Evolutionary conservation across 2,113 vertebrate genomes (phyloP), one percentile per base, ranked within the genome.

Genomic region (Todiramphus chloris): DNA sequence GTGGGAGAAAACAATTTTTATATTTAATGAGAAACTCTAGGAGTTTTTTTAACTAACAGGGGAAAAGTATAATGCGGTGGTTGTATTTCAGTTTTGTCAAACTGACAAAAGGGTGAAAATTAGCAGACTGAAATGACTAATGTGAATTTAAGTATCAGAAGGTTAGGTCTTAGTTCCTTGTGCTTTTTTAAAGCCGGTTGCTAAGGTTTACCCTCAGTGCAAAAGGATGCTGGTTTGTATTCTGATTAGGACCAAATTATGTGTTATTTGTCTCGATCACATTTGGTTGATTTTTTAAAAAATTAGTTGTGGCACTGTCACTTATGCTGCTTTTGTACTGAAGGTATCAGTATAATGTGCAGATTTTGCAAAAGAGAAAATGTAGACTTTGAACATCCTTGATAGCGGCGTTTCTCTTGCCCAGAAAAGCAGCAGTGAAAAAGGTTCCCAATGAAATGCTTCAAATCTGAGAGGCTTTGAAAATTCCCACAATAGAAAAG

Each of bases 21-120:
- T 98, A 98, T 97, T 97, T 97, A 88, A 96, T 95, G 90, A 97
- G 92, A 97, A 98, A 97, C 96, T 97, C 95, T 94, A 96, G 97
- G 95, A 96, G 96, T 98, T 98, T 97, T 97, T 96, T 97, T 98
- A 97, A 97, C 81, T 97, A 87, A 92, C 92, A 97, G 96, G 96
- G 83, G 12, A 90, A 96, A 98, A 92, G 72, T 93, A 83, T 97
- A 94, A 97, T 90, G 86, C 43, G 44, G 89, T 96, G 90, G 78
- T 96, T 97, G 94, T 95, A 84, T 96, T 92, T 93, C 53, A 39
- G 62, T 98, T 98, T 97, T 98, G 91, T 96, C 90, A 96, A 97
- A 92, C 83, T 74, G 37, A 67, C 78, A 87, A 75, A 79, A 70
- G 87, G 84, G 59, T 96, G 83, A 95, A 97, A 96, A 97, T 87